Conservation (phyloP, 2,797 vertebrate species). For the Rhinogobio ventralis region DNA sequence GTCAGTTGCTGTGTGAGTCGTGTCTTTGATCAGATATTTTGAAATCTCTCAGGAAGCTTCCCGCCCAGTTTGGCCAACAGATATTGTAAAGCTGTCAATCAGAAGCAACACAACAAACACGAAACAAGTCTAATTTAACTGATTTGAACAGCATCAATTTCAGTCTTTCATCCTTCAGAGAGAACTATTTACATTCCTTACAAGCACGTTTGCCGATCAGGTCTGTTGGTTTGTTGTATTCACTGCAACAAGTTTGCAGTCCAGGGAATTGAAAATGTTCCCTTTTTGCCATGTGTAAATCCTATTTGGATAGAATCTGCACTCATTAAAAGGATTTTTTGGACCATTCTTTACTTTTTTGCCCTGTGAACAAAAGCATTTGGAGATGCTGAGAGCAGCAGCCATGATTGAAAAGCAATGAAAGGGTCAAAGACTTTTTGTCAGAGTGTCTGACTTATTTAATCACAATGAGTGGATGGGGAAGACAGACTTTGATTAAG, state of each 20-base stretch:
- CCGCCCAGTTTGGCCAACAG: slow-evolving; percentile 56
- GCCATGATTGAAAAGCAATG: slow-evolving; percentile 71
- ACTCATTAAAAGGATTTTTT: slow-evolving; percentile 24
- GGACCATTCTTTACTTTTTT: slow-evolving; percentile 1
- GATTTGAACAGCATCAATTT: slow-evolving; percentile 65
- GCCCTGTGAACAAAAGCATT: slow-evolving; percentile 56
- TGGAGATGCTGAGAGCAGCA: slow-evolving; percentile 75
- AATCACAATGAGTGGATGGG: slow-evolving; percentile 87
- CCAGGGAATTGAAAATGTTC: background rate
- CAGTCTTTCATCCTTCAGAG: slow-evolving; percentile 53
- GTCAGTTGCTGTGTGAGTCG: slow-evolving; percentile 23
- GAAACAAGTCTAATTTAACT: slow-evolving; percentile 55
- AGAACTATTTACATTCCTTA: slow-evolving; percentile 60
- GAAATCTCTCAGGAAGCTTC: slow-evolving; percentile 66
- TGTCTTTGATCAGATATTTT: slow-evolving; percentile 64
- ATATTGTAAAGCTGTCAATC: slow-evolving; percentile 68
- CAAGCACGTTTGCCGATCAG: slow-evolving; percentile 9
- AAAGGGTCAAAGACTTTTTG: slow-evolving; percentile 77
- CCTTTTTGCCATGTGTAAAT: background rate
- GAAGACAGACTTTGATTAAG: slow-evolving; percentile 88
- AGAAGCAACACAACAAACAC: slow-evolving; percentile 52
- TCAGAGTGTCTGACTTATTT: slow-evolving; percentile 83
- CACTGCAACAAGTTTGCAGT: background rate
- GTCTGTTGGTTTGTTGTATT: slow-evolving; percentile 14
- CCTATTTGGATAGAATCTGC: background rate